Evolutionary conservation across 2,888 invertebrate species (phyloP).

Genomic region (Agonopterix arenella): DNA sequence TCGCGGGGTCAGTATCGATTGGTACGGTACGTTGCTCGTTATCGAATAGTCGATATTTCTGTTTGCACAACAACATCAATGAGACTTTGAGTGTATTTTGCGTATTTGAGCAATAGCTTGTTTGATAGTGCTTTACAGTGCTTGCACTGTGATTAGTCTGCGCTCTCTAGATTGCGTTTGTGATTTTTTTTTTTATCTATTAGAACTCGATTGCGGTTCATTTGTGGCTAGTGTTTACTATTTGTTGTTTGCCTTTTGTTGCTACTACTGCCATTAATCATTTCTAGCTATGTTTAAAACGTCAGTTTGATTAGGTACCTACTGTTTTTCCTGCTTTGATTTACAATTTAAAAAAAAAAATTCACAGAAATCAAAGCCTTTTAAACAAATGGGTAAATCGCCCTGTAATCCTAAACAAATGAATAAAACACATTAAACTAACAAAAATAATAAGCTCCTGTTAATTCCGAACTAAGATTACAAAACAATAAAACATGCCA

Average conservation of each 20-base stretch:
- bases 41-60: conserved; percentile 70
- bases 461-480: conserved; percentile 5
- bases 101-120: conserved; percentile 72
- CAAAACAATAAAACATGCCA: conserved; percentile 21
- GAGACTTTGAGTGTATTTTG: conserved; percentile 63
- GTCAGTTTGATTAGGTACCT: too few species aligned
- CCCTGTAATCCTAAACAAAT: too few species aligned
- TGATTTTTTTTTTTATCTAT: conserved; percentile 50
- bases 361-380: too few species aligned
- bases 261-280: too few species aligned
- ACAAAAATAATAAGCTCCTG: too few species aligned
- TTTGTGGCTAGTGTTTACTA: conserved; percentile 21
- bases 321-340: too few species aligned
- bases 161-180: conserved; percentile 47
- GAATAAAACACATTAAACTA: neutral
- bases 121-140: conserved; percentile 62
- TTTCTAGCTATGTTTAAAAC: neutral
- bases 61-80: conserved; percentile 65
- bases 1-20: conserved; percentile 63
- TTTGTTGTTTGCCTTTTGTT: neutral
- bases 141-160: conserved; percentile 58
- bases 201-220: conserved; percentile 29
- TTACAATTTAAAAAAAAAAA: too few species aligned
- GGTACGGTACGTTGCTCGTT: conserved; percentile 33
- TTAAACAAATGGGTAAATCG: too few species aligned